These are phyloP conservation scores for Heteractis magnifica DNA, from an alignment of 92 coral and sea anemone species.

Conservation along the genomic window DNA sequence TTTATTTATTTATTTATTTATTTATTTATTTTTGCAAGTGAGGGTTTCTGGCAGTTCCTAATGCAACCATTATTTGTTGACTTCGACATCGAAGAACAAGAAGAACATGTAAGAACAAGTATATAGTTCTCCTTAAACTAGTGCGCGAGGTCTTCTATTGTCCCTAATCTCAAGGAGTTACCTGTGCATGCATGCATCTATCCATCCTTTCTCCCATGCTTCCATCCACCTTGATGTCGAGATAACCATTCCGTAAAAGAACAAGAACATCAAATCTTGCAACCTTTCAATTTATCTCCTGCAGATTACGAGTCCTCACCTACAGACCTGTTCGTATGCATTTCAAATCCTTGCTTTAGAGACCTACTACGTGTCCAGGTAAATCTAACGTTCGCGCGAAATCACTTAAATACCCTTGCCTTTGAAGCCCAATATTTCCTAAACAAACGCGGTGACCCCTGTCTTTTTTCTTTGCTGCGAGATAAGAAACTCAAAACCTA, in stretches of 20 bases:
- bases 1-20: not conserved
- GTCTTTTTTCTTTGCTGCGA: too few relatives aligned
- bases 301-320: slow-evolving; percentile 69
- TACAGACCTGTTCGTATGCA: slow-evolving; percentile 76
- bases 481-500: too few relatives aligned
- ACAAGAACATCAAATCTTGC: too few relatives aligned
- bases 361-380: slow-evolving; percentile 88
- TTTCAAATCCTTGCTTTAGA: slow-evolving; percentile 86
- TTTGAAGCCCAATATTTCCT: too few relatives aligned
- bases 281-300: not conserved
- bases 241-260: too few relatives aligned
- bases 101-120: not conserved
- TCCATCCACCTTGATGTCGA: not conserved
- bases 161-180: too few relatives aligned
- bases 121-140: too few relatives aligned
- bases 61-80: slow-evolving; percentile 65
- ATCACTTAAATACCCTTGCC: not conserved
- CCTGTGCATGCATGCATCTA: too few relatives aligned
- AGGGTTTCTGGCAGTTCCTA: slow-evolving; percentile 75
- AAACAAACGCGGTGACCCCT: too few relatives aligned
- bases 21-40: slow-evolving; percentile 35
- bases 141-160: too few relatives aligned
- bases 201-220: too few relatives aligned
- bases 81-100: slow-evolving; percentile 18
- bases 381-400: not conserved